Conservation (phyloP, 1,140 invertebrate genomes). For the Trissolcus basalis region DNA sequence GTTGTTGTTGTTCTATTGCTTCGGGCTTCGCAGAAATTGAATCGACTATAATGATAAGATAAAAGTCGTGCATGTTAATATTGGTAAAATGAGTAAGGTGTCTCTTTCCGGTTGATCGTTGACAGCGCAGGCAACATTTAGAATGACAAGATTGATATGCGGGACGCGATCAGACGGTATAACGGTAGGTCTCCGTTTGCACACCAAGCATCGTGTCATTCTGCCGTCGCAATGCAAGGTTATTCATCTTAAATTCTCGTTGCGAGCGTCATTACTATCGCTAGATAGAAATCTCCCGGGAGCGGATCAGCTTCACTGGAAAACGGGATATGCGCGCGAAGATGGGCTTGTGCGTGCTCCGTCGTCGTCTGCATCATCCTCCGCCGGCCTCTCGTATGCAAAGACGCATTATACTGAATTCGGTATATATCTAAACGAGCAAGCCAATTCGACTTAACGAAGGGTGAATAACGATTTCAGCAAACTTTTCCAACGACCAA, state of each 20-base stretch:
- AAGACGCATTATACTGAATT: constrained; percentile 55
- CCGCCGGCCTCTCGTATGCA: constrained; percentile 38
- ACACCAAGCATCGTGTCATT: constrained; percentile 72
- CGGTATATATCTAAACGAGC: constrained; percentile 59
- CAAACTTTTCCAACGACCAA: constrained; percentile 46
- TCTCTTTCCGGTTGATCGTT: constrained; percentile 49
- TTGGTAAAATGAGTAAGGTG: constrained; percentile 12
- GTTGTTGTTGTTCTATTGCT: too few species aligned
- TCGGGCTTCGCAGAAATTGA: too few species aligned
- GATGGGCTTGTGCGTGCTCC: constrained; percentile 52
- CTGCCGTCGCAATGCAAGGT: constrained; percentile 75
- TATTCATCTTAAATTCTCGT: constrained; percentile 75
- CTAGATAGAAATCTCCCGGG: constrained; percentile 72
- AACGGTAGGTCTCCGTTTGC: constrained; percentile 72
- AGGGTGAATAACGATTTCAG: constrained; percentile 58
- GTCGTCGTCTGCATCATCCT: constrained; percentile 39
- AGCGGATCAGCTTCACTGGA: constrained; percentile 66
- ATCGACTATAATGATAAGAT: background rate
- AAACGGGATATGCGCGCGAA: constrained; percentile 64
- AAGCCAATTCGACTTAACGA: constrained; percentile 53
- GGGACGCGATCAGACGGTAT: constrained; percentile 68
- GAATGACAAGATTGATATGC: constrained; percentile 68
- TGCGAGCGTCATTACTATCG: constrained; percentile 74
- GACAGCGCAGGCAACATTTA: constrained; percentile 43
- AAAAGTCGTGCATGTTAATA: constrained; percentile 29